Percentiles rank a stretch among this genome's conserved stretches.
Evolutionary conservation across 2,888 invertebrate species (phyloP).

Genomic region (Ectemnius lituratus): DNA sequence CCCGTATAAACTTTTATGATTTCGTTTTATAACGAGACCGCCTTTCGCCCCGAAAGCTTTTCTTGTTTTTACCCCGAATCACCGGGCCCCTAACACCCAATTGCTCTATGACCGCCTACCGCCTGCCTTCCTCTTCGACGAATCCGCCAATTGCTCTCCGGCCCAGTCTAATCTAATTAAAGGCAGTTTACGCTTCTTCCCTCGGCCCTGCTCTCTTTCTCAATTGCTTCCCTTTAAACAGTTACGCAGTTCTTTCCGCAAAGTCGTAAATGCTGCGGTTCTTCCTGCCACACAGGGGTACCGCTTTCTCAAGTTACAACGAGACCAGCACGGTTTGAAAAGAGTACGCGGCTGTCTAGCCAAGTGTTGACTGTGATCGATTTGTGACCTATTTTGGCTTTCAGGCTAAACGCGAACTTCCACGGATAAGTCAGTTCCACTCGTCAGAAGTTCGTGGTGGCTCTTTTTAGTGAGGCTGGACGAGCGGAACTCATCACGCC

Average conservation of each 20-base stretch:
- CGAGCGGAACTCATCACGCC: conserved; percentile 76
- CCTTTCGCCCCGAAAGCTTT: conserved; percentile 10
- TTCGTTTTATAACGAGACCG: conserved; percentile 51
- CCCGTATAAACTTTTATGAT: conserved; percentile 68
- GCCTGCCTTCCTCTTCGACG: not conserved
- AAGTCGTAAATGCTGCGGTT: not conserved
- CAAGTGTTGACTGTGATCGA: no score
- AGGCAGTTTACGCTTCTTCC: not conserved
- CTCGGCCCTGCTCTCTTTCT: not conserved
- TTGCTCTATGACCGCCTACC: not conserved
- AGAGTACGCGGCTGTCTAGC: no score
- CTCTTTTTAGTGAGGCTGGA: conserved; percentile 48
- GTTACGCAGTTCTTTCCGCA: not conserved
- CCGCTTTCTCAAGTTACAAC: conserved; percentile 11
- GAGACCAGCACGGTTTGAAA: no score
- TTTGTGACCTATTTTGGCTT: no score
- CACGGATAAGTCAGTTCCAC: conserved; percentile 45
- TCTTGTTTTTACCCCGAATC: not conserved
- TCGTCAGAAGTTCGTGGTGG: conserved; percentile 31
- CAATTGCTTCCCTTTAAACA: not conserved
- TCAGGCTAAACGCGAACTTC: no score
- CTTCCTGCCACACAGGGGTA: conserved; percentile 10
- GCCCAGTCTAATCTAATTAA: conserved; percentile 26
- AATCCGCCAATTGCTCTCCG: conserved; percentile 4
- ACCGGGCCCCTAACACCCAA: not conserved